Conservation (phyloP, 1,140 invertebrate genomes). For the Chironomus striatipennis region DNA sequence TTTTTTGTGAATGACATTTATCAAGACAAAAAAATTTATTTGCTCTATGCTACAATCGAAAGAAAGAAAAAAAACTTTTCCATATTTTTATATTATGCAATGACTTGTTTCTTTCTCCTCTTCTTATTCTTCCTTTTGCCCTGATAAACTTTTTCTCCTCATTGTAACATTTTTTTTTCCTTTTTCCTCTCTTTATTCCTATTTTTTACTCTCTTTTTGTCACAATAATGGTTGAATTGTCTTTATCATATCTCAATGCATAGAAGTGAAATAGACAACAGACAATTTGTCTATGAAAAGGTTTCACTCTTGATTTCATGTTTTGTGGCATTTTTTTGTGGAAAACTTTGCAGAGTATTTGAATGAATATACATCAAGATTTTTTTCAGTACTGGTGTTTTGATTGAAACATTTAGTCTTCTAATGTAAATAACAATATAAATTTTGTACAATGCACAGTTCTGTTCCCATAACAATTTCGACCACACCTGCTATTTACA, state of each 20-base stretch:
- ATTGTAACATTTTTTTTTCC: background rate
- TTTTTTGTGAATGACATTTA: constrained; percentile 11
- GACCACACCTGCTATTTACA: constrained; percentile 1
- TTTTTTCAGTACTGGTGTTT: too few relatives aligned
- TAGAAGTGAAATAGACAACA: background rate
- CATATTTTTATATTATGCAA: background rate
- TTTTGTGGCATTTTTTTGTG: too few relatives aligned
- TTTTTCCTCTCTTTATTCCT: background rate
- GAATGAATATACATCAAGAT: too few relatives aligned
- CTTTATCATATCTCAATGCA: constrained; percentile 5
- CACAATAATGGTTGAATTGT: background rate
- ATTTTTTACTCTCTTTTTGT: background rate
- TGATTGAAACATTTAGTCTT: too few relatives aligned
- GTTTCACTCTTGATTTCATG: too few relatives aligned
- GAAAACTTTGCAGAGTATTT: too few relatives aligned
- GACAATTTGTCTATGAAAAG: too few relatives aligned
- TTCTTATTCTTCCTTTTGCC: background rate
- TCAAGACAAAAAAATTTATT: constrained; percentile 9
- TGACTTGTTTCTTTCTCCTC: background rate
- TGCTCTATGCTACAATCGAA: background rate
- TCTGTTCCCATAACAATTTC: background rate
- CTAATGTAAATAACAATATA: too few relatives aligned
- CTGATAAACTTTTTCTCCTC: background rate
- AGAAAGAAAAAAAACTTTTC: background rate
- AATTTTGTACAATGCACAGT: too few relatives aligned